phyloP scores from a whole-genome alignment of 92 coral and sea anemone genomes.

The Montipora capitata region DNA sequence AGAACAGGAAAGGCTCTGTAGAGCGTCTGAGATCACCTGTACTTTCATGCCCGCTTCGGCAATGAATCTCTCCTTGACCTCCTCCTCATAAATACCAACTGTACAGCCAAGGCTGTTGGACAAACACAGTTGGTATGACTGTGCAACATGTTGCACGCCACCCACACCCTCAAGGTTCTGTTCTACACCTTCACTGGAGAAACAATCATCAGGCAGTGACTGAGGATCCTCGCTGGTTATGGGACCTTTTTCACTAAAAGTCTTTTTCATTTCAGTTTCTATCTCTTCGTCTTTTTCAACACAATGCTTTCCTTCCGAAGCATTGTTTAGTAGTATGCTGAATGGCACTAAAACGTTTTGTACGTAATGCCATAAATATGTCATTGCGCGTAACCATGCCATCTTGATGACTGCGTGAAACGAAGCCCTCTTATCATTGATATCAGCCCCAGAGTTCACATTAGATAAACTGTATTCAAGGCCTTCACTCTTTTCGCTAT shows the following conservation, averaged over 20 bases:
- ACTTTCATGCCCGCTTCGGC: not conserved
- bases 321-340: not conserved
- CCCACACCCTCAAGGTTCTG: not conserved
- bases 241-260: constrained; percentile 2
- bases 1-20: not conserved
- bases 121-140: not conserved
- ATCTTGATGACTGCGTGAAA: not conserved
- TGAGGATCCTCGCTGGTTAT: not conserved
- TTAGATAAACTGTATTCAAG: not conserved
- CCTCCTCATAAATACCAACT: too few species aligned
- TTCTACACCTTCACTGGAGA: not conserved
- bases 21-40: not conserved
- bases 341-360: not conserved
- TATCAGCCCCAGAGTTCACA: not conserved
- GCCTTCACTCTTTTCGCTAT: not conserved
- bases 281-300: not conserved
- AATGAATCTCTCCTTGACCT: too few species aligned
- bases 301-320: not conserved
- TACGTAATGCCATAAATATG: not conserved
- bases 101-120: not conserved
- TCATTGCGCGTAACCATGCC: not conserved
- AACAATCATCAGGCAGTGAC: not conserved
- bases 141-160: not conserved
- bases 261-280: not conserved
- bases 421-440: not conserved